Evolutionary conservation across 2,797 vertebrate species (phyloP).

Genomic region (Naso thynnoides): DNA sequence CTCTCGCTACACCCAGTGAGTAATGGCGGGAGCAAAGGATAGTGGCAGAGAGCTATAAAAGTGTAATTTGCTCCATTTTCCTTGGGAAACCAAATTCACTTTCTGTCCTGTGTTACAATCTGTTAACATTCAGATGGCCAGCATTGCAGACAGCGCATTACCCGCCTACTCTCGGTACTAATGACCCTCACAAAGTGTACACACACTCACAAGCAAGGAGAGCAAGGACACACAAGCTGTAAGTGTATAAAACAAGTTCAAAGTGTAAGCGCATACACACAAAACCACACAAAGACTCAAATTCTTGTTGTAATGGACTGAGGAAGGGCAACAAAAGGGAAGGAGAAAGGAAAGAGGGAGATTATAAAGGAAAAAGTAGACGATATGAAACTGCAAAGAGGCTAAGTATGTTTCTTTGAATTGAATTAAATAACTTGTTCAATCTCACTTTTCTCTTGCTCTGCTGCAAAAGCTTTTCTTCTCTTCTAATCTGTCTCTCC

Average conservation of each 20-base stretch:
- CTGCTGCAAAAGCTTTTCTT: slow-evolving; percentile 45
- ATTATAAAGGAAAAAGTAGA: slow-evolving; percentile 50
- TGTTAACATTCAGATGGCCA: slow-evolving; percentile 83
- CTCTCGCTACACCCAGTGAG: slow-evolving; percentile 73
- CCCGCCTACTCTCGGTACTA: slow-evolving; percentile 74
- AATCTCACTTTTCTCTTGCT: slow-evolving; percentile 47
- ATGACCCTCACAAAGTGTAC: slow-evolving; percentile 66
- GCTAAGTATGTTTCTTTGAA: slow-evolving; percentile 57
- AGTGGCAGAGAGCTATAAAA: slow-evolving; percentile 87
- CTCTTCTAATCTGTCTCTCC: slow-evolving; percentile 51
- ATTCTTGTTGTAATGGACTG: slow-evolving; percentile 57
- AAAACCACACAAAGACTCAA: slow-evolving; percentile 38
- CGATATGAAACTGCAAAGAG: slow-evolving; percentile 49
- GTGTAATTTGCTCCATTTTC: slow-evolving; percentile 87
- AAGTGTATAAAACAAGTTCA: slow-evolving; percentile 40
- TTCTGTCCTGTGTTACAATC: slow-evolving; percentile 81
- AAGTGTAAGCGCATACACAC: slow-evolving; percentile 25
- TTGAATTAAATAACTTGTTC: slow-evolving; percentile 65
- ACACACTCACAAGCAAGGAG: slow-evolving; percentile 28
- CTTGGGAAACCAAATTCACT: slow-evolving; percentile 84
- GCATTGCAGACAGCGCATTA: slow-evolving; percentile 76
- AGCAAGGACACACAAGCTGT: slow-evolving; percentile 48
- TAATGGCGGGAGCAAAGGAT: slow-evolving; percentile 83
- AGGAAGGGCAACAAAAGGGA: slow-evolving; percentile 42
- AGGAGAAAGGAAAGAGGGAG: slow-evolving; percentile 15